Evolutionary conservation across 2,888 invertebrate genomes (phyloP).

Genomic region (Ormia ochracea): DNA sequence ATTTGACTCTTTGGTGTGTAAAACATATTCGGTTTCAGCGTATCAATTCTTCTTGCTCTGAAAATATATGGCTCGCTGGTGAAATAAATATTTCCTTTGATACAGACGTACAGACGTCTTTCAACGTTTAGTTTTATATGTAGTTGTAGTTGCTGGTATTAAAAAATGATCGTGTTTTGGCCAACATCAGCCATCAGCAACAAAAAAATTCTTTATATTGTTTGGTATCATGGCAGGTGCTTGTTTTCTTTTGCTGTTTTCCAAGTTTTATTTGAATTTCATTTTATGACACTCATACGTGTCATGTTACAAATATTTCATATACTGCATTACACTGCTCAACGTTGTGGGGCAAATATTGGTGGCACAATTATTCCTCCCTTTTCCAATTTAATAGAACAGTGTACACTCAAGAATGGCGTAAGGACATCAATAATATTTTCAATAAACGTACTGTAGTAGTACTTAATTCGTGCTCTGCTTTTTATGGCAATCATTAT

Average conservation of each 20-base stretch:
- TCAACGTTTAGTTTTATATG: background rate
- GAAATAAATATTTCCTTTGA: slow-evolving; percentile 5
- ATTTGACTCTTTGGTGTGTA: slow-evolving; percentile 29
- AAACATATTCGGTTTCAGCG: slow-evolving; percentile 2
- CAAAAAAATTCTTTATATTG: slow-evolving; percentile 16
- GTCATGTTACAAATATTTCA: slow-evolving; percentile 53
- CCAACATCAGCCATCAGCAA: slow-evolving; percentile 34
- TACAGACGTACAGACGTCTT: background rate
- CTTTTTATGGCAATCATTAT: background rate
- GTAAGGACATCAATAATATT: slow-evolving; percentile 52
- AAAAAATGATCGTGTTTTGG: slow-evolving; percentile 37
- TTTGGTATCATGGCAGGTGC: slow-evolving; percentile 4
- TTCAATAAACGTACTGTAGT: slow-evolving; percentile 33
- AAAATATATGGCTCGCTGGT: background rate
- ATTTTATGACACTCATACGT: slow-evolving; percentile 33
- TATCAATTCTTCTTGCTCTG: slow-evolving; percentile 4
- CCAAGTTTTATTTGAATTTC: background rate
- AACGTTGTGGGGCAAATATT: background rate
- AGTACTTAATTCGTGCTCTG: background rate
- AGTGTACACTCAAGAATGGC: slow-evolving; percentile 19
- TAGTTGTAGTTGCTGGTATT: background rate
- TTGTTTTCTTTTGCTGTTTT: background rate
- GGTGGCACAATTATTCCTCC: background rate
- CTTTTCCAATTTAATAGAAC: background rate
- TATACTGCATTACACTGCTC: background rate